Base-by-base conservation (phyloP, 2,113 vertebrate species). In the Malurus alboscapulatus region DNA sequence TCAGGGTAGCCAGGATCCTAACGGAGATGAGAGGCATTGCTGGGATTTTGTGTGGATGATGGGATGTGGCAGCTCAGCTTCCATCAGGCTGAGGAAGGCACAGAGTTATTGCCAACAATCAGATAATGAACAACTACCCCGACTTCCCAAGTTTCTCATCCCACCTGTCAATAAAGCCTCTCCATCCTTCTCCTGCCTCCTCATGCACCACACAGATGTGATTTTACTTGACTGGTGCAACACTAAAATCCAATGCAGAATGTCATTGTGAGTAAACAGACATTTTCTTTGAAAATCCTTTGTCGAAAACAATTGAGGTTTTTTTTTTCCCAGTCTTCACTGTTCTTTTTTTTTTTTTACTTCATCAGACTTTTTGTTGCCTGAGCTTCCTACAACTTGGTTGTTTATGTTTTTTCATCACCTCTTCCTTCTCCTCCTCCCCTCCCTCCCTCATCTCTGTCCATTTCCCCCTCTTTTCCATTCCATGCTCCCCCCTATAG, bases 201-300 rank as follows among this genome's bases (percentile, higher is more conserved):
- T 78, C 59, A n/a, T 8, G 30, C 79, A 68, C 26, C n/a, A 18
- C 21, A 4, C 36, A 61, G 72, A 93, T 63, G 48, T 73, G 79
- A 96, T 92, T 92, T 54, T 42, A 62, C 86, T 86, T 86, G 91
- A 92, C 88, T 88, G 86, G 54, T 80, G 79, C 68, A 86, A 50
- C 76, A 7, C 42, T 21, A 76, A 83, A 86, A 76, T 12, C 38
- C 88, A 88, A 69, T 66, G 63, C 67, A 83, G 59, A 77, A 66
- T 38, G 88, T 85, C 82, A 79, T 29, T 90, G 38, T 92, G 85
- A 53, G 83, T 73, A 93, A 94, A 93, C 75, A 94, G 62, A 42
- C 8, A 29, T 73, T 90, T 83, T 69, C 63, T 76, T 61, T 58
- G 45, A 79, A 93, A 94, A 65, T 42, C 42, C 38, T 88, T 50